Evolutionary conservation across 2,113 vertebrate genomes (phyloP).

Genomic region (Oreochromis aureus): DNA sequence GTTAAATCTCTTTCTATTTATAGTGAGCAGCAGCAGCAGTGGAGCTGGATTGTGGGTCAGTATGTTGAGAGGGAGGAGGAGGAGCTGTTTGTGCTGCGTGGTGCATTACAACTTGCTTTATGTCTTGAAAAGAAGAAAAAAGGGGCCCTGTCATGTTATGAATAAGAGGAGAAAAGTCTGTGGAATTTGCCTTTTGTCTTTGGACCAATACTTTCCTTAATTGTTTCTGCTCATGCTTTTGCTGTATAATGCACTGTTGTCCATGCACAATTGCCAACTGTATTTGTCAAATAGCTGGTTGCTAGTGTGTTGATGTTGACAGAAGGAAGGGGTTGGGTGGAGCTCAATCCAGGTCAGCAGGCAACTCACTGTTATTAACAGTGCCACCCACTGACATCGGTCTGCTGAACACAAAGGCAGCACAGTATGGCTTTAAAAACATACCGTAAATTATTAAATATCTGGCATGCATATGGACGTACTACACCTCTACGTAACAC

Average conservation of each 20-base stretch:
- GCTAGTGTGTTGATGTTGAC: constrained; percentile 12
- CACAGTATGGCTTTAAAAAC: not conserved
- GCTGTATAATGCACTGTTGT: not conserved
- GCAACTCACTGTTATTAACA: not conserved
- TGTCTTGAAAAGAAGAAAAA: not conserved
- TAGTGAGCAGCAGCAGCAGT: constrained; percentile 6
- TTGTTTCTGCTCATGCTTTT: not conserved
- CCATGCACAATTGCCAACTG: not conserved
- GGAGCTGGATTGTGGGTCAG: constrained; percentile 58
- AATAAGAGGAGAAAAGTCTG: not conserved
- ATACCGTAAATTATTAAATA: not conserved
- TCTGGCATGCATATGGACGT: not conserved
- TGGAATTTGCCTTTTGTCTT: not conserved
- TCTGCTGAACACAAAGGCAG: not conserved
- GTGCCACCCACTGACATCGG: not conserved
- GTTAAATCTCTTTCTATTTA: constrained; percentile 61
- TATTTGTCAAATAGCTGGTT: not conserved
- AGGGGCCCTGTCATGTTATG: not conserved
- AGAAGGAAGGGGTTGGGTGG: constrained; percentile 16
- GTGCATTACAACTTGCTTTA: not conserved
- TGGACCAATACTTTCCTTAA: not conserved
- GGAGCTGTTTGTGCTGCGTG: not conserved
- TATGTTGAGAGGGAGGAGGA: constrained; percentile 53
- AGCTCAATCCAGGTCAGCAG: constrained; percentile 16
- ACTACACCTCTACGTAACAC: not conserved